Base-by-base conservation (phyloP, 2,888 invertebrate species). In the Bhutanitis thaidina region DNA sequence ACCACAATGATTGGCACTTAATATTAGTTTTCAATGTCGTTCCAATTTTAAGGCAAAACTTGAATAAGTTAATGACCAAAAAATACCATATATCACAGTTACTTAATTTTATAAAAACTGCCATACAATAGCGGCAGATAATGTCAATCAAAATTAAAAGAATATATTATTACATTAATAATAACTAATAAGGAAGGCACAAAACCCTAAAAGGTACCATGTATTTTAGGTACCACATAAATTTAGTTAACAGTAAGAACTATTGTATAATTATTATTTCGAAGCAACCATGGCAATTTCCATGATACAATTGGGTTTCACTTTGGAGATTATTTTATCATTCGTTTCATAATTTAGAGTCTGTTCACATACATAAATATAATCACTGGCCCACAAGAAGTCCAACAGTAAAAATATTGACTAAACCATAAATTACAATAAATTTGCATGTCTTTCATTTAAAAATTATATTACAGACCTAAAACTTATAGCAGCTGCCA, bases 1-100 rank as follows among this genome's bases (percentile, higher is more conserved):
- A 69, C 64, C 64, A 72, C 69, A 64, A 71, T 55, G 72, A 79
- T 85, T 87, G 80, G 80, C 82, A 85, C 77, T 76, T 73, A 75
- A 67, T 60, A 67, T 56, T 68, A 65, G 61, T 62, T 60, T 34
- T 12, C n/a, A 12, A 55, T 61, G 52, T 69, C 65, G 59, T 52
- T 59, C 49, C 54, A 58, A 51, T 44, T 52, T 56, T 51, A 57
- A 56, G 47, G 52, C 53, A 54, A 64, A 65, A 60, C 57, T 64
- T 61, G 53, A 65, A 53, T 51, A 56, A 41, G 56, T 64, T 64
- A 60, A 58, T 60, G 53, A 65, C 49, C 60, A 65, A 58, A 64
- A 61, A 67, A 5, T 5, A 59, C 59, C 56, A 57, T 62, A 59
- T 82, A 84, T 84, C 85, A 83, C 85, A 84, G 83, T 73, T 74